These are phyloP conservation scores for Platycnemis pennipes DNA, from an alignment of 2,888 invertebrate genomes.

Conservation along the genomic window DNA sequence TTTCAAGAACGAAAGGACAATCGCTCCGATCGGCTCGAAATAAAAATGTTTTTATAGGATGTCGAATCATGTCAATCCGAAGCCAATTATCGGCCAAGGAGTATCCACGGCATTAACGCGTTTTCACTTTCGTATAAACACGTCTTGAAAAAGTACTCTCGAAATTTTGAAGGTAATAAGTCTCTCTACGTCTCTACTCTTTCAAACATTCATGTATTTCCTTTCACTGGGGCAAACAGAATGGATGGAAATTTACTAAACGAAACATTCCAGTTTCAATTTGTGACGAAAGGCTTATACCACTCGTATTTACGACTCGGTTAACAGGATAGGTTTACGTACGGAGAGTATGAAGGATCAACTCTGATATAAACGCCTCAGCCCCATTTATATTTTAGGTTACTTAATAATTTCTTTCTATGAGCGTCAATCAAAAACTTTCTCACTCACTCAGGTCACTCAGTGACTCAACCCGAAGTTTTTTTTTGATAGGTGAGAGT, in stretches of 20 bases:
- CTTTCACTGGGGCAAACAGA: background rate
- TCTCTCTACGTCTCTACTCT: background rate
- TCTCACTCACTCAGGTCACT: too few species aligned
- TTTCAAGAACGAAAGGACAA: slow-evolving; percentile 37
- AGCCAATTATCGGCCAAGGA: background rate
- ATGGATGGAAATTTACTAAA: background rate
- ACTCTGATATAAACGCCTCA: too few species aligned
- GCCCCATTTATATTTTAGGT: too few species aligned
- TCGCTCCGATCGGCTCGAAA: background rate
- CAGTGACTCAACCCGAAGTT: too few species aligned
- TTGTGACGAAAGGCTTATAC: background rate
- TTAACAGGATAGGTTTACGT: background rate
- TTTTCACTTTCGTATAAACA: background rate
- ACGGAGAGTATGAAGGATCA: background rate
- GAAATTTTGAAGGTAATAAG: background rate
- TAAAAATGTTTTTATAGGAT: background rate
- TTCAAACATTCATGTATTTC: background rate
- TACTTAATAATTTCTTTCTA: too few species aligned
- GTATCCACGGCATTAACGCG: background rate
- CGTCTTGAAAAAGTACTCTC: background rate
- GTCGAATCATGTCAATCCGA: background rate
- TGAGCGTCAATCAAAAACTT: too few species aligned
- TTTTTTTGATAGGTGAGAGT: too few species aligned
- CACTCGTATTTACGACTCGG: background rate
- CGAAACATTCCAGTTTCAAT: background rate